Base-by-base conservation (phyloP, 1,140 invertebrate species). In the Cheumatopsyche charites region DNA sequence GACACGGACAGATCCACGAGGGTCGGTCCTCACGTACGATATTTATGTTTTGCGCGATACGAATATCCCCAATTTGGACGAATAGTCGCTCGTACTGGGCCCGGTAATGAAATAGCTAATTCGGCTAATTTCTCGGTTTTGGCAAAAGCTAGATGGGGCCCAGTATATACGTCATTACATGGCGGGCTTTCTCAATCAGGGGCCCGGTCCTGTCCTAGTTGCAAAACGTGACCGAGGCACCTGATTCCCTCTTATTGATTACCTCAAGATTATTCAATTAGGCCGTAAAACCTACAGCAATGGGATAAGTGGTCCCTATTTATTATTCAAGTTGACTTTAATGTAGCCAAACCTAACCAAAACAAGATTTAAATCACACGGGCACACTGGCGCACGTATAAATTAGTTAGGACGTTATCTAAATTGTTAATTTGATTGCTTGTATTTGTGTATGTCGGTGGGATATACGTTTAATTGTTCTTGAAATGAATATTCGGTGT, bases 201-300 rank as follows among this genome's bases (percentile, higher is more conserved):
- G 29, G 29, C 3, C n/a, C 29, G 9, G 29, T 36, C 55, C 55
- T 58, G 55, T 58, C 55, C 55, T 58, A 58, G 55, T 58, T 58
- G 55, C 55, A 58, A 25, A 58, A 58, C 55, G 55, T 58, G 55
- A 58, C 55, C 55, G 55, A 42, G 62, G 41, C 41, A 63, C 62
- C 62, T 63, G 62, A 63, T 63, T 63, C 62, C 15, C 62, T 58
- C 29, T 23, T 63, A 63, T 63, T 63, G 62, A 63, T 67, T 49
- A 29, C 42, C 21, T 67, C 25, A 29, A 67, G 67, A 58, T 69
- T 69, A 58, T 69, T 69, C 67, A 55, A 69, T 69, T 69, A 69
- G 52, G 67, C 23, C 26, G 29, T 58, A 55, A 69, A 52, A 36
- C 25, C 49, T 29, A 36, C 9, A 36, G 36, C 67, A 69, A 69